Evolutionary conservation across 1,140 invertebrate genomes (phyloP).

Genomic region (Trigoniulus corallinus): DNA sequence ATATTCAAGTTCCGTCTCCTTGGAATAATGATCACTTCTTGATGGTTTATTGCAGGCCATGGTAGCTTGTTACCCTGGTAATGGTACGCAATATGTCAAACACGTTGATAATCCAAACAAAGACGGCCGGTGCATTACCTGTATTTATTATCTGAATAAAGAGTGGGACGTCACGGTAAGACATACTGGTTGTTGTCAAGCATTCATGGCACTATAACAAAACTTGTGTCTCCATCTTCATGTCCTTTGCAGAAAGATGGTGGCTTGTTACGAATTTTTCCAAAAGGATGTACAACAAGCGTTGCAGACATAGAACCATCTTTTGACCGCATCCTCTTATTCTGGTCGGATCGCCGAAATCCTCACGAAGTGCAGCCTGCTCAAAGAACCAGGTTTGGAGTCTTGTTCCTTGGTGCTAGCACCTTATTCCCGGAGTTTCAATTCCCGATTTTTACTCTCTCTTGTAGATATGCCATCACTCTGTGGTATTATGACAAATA

Average conservation of each 20-base stretch:
- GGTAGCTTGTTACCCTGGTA: conserved; percentile 90
- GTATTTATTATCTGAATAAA: conserved; percentile 90
- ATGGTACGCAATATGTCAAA: conserved; percentile 81
- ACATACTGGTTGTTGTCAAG: conserved; percentile 3
- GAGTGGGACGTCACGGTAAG: conserved; percentile 64
- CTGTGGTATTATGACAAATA: conserved; percentile 87
- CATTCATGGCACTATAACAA: not conserved
- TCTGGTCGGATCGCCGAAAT: conserved; percentile 92
- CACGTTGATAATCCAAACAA: conserved; percentile 95
- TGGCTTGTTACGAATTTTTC: conserved; percentile 67
- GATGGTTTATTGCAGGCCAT: conserved; percentile 57
- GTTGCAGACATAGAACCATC: conserved; percentile 83
- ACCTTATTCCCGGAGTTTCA: not conserved
- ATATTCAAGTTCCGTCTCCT: no score
- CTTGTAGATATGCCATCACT: conserved; percentile 72
- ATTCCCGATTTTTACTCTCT: conserved; percentile 2
- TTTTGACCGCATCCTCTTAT: conserved; percentile 87
- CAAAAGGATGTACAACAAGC: conserved; percentile 55
- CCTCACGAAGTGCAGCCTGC: conserved; percentile 93
- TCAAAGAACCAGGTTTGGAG: conserved; percentile 42
- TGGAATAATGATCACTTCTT: no score
- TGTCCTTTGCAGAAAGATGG: conserved; percentile 31
- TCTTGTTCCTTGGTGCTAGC: not conserved
- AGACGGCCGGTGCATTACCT: conserved; percentile 85
- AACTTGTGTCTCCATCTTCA: conserved; percentile 4